Conservation (phyloP, 2,888 invertebrate genomes). For the Hermaeophaga mercurialis region DNA sequence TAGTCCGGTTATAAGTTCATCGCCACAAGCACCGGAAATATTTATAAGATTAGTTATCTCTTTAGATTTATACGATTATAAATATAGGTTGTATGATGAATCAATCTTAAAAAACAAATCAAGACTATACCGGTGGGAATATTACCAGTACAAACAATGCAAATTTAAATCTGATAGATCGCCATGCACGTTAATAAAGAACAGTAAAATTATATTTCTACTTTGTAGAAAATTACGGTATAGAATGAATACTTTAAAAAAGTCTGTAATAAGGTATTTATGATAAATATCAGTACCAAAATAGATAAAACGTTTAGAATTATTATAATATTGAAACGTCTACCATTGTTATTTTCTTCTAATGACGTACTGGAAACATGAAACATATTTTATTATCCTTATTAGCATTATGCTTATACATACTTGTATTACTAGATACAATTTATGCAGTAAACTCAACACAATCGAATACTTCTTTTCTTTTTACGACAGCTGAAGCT, state of each 20-base stretch:
- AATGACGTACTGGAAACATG: too few relatives aligned
- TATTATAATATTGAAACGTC: too few relatives aligned
- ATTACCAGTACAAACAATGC: slow-evolving; percentile 14
- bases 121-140: slow-evolving; percentile 6
- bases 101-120: neutral
- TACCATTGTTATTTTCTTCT: too few relatives aligned
- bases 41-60: neutral
- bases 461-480: too few relatives aligned
- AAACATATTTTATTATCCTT: too few relatives aligned
- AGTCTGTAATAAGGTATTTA: too few relatives aligned
- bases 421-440: too few relatives aligned
- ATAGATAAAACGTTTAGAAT: too few relatives aligned
- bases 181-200: neutral
- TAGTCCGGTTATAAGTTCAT: neutral
- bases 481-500: too few relatives aligned
- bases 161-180: neutral
- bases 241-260: slow-evolving; percentile 3
- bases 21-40: slow-evolving; percentile 4
- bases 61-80: slow-evolving; percentile 10
- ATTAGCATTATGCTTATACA: too few relatives aligned
- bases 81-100: slow-evolving; percentile 4
- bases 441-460: too few relatives aligned
- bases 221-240: neutral
- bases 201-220: slow-evolving; percentile 7
- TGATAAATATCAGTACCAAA: too few relatives aligned